Conservation (phyloP, 2,888 invertebrate genomes). For the Andrena haemorrhoa region DNA sequence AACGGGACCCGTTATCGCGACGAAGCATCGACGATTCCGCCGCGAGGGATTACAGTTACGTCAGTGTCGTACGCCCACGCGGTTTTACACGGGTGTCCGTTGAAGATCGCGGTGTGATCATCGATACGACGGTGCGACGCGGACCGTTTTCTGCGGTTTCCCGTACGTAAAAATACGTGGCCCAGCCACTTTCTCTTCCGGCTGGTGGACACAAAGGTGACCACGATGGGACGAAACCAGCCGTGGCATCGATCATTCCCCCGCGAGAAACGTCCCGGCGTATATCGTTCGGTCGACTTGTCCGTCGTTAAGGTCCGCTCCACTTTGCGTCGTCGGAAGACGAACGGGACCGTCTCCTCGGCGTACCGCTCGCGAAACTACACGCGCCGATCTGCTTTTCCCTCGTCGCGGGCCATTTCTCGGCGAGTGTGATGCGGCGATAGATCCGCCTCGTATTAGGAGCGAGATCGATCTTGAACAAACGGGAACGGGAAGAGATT, state of each 20-base stretch:
- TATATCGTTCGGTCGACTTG: slow-evolving; percentile 47
- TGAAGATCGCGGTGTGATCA: slow-evolving; percentile 42
- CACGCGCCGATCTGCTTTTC: slow-evolving; percentile 37
- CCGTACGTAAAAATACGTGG: slow-evolving; percentile 12
- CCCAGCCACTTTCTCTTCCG: slow-evolving; percentile 78
- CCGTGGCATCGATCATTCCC: slow-evolving; percentile 42
- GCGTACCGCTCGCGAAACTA: slow-evolving; percentile 33
- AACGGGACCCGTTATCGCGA: slow-evolving; percentile 50
- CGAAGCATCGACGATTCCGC: slow-evolving; percentile 35
- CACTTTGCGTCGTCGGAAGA: slow-evolving; percentile 21
- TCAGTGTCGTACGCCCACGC: slow-evolving; percentile 48
- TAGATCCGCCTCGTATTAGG: slow-evolving; percentile 41
- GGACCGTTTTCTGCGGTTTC: slow-evolving; percentile 47
- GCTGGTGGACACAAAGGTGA: slow-evolving; percentile 69
- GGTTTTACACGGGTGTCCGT: slow-evolving; percentile 31
- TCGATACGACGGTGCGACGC: slow-evolving; percentile 57
- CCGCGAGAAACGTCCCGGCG: slow-evolving; percentile 27
- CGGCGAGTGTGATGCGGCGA: slow-evolving; percentile 43
- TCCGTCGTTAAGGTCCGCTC: slow-evolving; percentile 50
- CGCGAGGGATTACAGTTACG: slow-evolving; percentile 45
- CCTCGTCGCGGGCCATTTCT: slow-evolving; percentile 44
- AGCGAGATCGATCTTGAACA: slow-evolving; percentile 32
- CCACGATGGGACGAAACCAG: slow-evolving; percentile 66
- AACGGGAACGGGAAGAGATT: slow-evolving; percentile 27
- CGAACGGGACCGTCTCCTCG: slow-evolving; percentile 22